Evolutionary conservation across 2,113 vertebrate species (phyloP), one percentile per base, ranked within the genome.

Genomic region (Carassius gibelio): DNA sequence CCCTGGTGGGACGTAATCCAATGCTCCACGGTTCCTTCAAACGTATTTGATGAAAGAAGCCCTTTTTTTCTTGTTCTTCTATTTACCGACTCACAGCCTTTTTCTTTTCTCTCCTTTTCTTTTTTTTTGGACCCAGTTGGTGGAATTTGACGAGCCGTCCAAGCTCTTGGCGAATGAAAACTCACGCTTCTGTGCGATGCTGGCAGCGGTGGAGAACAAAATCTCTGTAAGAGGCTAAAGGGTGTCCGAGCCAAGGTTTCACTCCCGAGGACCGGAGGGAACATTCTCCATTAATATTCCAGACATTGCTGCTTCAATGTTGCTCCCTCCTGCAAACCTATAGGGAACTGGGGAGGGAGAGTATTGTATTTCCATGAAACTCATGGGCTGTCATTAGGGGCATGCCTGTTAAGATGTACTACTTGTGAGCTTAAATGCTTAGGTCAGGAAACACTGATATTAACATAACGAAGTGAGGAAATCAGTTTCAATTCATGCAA

Each of bases 121-220:
- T 42, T 42, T 42, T 42, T 42, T 82, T 87, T 89, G 89, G 92
- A 59, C 86, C 88, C 84, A 98, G 97, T 96, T 98, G 89, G 95
- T 95, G 92, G 97, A 98, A 91, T 98, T 97, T 0, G 97, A 98
- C 84, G 96, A 96, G 13, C 97, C 97, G 0, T 95, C 97, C 62
- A 95, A 91, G 89, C 96, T 98, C 77, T 94, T 98, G 91, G 96
- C 97, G 92, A 98, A 98, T 0, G 97, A 98, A 91, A 97, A 97
- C 92, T 97, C 97, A 0, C 95, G 97, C 76, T 96, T 98, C 92
- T 95, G 94, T 26, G 96, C 96, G 88, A 98, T 98, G 96, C 95
- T 98, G 91, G 97, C 96, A 34, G 97, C 97, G 85, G 93, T 94
- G 0, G 97, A 98, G 87, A 98, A 96, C 94, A 98, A 98, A 94